Evolutionary conservation across 2,113 vertebrate species (phyloP).

Genomic region (Proteles cristata): DNA sequence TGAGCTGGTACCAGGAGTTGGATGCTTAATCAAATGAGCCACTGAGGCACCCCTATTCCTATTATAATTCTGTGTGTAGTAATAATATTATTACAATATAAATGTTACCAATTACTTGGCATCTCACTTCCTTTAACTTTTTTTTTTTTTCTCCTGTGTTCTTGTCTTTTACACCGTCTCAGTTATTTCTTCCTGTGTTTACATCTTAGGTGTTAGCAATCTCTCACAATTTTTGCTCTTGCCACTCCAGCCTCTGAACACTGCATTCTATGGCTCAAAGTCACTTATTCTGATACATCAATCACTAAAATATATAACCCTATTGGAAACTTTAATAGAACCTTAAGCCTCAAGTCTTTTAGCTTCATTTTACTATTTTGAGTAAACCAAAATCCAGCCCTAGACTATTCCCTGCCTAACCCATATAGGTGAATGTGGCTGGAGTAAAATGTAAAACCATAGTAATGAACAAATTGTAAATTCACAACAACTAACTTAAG

Average conservation of each 20-base stretch:
- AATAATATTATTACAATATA: not conserved
- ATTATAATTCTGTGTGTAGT: not conserved
- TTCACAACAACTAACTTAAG: not conserved
- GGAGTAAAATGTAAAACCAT: not conserved
- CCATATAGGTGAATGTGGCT: not conserved
- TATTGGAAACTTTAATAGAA: not conserved
- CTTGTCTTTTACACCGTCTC: not conserved
- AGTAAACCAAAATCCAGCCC: not conserved
- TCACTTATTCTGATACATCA: not conserved
- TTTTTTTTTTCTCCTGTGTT: too few species aligned
- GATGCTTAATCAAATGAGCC: too few species aligned
- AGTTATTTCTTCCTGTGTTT: not conserved
- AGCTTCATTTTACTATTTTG: not conserved
- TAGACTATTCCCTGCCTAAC: not conserved
- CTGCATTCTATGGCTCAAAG: not conserved
- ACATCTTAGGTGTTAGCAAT: not conserved
- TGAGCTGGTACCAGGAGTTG: too few species aligned
- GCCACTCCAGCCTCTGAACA: not conserved
- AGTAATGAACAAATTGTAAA: not conserved
- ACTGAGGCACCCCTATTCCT: too few species aligned
- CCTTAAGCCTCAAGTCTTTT: not conserved
- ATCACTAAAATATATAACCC: not conserved
- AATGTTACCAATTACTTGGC: not conserved
- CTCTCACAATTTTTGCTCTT: not conserved
- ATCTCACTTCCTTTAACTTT: not conserved